Base-by-base conservation (phyloP, 2,888 invertebrate genomes). In the Epinotia ramella region DNA sequence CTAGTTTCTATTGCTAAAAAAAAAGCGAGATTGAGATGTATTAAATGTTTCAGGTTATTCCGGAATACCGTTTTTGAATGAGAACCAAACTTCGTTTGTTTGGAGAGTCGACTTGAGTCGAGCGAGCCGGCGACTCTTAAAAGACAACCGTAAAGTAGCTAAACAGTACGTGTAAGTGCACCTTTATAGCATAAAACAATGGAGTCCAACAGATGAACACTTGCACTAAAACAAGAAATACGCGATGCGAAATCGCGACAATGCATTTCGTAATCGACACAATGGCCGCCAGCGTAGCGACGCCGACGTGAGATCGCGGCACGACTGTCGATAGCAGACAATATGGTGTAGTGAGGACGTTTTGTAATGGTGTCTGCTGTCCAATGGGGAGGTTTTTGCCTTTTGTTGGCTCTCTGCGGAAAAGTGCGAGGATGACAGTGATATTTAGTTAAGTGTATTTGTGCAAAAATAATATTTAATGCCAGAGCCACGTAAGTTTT, bases 241-340 rank as follows among this genome's bases (percentile, higher is more conserved):
- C 44, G 59, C n/a, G 24, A 24, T 44, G 53, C 73, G 68, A 73
- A 73, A 64, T 73, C 63, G 28, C 64, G 18, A 74, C 74, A 70
- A 70, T 74, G 49, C 64, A 56, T 57, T 62, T 68, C 73, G 63
- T 44, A 20, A 56, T 63, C 63, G 53, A n/a, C 56, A 74, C 69
- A 74, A 70, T 40, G 64, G 59, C 44, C 13, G 16, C 24, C 40
- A 68, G 28, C 18, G 68, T 40, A 20, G 46, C 68, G 53, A 53
- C 53, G 7, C 7, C n/a, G 46, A 12, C 53, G n/a, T 7, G 53
- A 53, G 63, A 40, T 28, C 66, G 40, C 73, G 18, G 20, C 20
- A 13, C 46, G 33, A 28, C 69, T 49, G 62, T 5, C 20, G 49
- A 63, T 16, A 33, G 4, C 57, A 53, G 57, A 68, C 70, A 62